Evolutionary conservation across 2,797 vertebrate species (phyloP).

Genomic region (Euthynnus affinis): DNA sequence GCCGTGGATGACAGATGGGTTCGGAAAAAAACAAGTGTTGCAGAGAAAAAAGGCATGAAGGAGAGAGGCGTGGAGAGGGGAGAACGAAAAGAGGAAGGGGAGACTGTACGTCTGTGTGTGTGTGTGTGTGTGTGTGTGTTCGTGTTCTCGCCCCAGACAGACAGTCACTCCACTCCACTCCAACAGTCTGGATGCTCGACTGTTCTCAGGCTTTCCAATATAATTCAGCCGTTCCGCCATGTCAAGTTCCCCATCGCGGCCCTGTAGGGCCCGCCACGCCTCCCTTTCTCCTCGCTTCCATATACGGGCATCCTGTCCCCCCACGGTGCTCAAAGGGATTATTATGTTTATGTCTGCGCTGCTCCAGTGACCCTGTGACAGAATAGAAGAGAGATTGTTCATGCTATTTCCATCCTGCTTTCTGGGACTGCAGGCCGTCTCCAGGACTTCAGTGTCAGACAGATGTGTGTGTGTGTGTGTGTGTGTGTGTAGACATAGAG

Average conservation of each 20-base stretch:
- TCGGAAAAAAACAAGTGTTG: conserved; percentile 48
- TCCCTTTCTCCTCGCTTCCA: conserved; percentile 82
- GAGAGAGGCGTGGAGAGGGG: conserved; percentile 64
- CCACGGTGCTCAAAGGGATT: conserved; percentile 76
- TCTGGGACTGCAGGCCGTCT: conserved; percentile 43
- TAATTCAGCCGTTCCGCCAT: conserved; percentile 82
- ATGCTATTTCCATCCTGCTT: conserved; percentile 45
- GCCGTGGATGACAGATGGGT: conserved; percentile 77
- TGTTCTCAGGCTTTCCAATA: conserved; percentile 84
- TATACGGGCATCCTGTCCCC: conserved; percentile 78
- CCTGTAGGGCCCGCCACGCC: conserved; percentile 78
- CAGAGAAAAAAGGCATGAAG: conserved; percentile 65
- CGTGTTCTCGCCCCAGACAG: conserved; percentile 55
- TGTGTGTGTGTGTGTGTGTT: conserved; percentile 24
- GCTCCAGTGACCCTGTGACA: conserved; percentile 72
- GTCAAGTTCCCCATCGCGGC: conserved; percentile 75
- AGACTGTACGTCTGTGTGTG: conserved; percentile 42
- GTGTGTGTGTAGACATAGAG: background rate
- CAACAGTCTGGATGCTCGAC: conserved; percentile 74
- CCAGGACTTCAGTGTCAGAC: conserved; percentile 21
- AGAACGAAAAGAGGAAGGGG: conserved; percentile 44
- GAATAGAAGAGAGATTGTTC: conserved; percentile 69
- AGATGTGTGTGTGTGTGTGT: conserved; percentile 22
- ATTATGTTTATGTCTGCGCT: conserved; percentile 79
- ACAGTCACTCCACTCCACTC: conserved; percentile 68